Percentiles rank a stretch among this genome's conserved stretches.
Conservation (phyloP, 2,113 vertebrate species). For the Kobus ellipsiprymnus region DNA sequence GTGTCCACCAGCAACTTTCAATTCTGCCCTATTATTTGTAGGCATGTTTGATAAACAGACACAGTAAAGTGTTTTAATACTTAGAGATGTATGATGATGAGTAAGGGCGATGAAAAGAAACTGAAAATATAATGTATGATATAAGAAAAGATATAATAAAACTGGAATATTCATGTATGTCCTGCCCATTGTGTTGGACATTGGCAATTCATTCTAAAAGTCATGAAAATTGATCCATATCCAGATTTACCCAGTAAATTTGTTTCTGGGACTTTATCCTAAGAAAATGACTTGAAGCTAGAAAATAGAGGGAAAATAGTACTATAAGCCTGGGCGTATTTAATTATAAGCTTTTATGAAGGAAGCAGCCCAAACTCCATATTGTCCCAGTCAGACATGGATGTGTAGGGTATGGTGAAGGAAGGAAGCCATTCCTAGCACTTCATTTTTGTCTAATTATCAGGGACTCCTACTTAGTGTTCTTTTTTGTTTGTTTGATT, state of each 20-base stretch:
- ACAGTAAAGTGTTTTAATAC: background rate
- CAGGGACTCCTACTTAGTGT: fast-evolving
- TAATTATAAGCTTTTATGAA: background rate
- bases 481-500: background rate
- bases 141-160: background rate
- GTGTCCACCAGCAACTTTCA: background rate
- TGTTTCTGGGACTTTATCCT: background rate
- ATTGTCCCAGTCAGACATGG: background rate
- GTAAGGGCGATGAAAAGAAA: background rate
- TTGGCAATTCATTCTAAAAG: background rate
- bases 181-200: background rate
- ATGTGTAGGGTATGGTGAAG: background rate
- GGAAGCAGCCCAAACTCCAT: background rate
- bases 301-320: background rate
- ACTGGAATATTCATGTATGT: background rate
- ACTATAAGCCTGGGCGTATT: background rate
- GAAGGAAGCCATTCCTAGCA: background rate
- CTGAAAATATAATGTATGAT: background rate
- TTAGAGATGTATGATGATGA: background rate
- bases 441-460: background rate
- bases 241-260: background rate
- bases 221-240: background rate
- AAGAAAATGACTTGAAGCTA: background rate
- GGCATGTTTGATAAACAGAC: background rate
- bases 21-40: background rate